Conservation (phyloP, 30 jellyfish, hydroid and myxozoan genomes). For the Cassiopea xamachana region DNA sequence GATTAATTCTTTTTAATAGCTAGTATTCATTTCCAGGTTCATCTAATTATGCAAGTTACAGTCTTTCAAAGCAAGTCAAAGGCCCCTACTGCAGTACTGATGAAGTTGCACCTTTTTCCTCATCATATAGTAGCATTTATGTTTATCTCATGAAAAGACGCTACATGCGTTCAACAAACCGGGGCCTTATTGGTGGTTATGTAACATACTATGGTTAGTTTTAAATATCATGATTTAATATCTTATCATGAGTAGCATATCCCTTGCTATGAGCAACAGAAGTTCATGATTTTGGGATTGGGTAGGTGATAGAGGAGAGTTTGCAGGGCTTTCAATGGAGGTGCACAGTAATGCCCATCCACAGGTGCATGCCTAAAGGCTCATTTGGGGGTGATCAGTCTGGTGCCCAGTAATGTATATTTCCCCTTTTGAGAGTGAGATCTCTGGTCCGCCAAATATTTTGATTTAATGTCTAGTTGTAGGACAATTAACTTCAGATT, state of each 20-base stretch:
- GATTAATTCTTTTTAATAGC: too few species aligned
- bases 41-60: neutral
- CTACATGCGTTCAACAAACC: neutral
- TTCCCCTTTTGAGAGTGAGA: too few species aligned
- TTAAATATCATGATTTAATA: neutral
- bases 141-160: neutral
- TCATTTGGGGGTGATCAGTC: too few species aligned
- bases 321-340: too few species aligned
- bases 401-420: too few species aligned
- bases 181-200: constrained; percentile 49
- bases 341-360: too few species aligned
- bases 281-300: too few species aligned
- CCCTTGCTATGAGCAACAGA: neutral
- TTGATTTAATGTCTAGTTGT: too few species aligned
- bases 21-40: constrained; percentile 4
- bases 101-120: neutral
- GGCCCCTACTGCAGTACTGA: constrained; percentile 33
- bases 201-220: constrained; percentile 8
- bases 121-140: neutral
- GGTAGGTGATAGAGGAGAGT: too few species aligned
- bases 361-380: too few species aligned
- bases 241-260: neutral
- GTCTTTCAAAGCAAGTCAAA: neutral
- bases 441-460: too few species aligned
- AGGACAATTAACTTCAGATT: too few species aligned